Percentiles rank a stretch among this genome's conserved stretches.
phyloP scores from a whole-genome alignment of 1,140 invertebrate genomes.

The Nasonia vitripennis region DNA sequence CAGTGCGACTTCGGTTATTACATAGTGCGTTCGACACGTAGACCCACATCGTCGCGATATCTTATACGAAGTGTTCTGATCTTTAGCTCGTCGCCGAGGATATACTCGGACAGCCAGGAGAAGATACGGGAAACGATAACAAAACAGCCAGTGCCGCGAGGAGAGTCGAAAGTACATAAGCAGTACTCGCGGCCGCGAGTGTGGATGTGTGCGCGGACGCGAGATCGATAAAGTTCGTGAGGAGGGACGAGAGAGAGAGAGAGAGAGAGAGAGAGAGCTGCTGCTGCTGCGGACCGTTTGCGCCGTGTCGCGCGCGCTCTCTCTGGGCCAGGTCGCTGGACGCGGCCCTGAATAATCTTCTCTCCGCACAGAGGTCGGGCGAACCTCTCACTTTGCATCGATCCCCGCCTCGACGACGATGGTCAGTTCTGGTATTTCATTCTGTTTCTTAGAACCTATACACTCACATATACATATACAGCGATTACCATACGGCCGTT shows the following conservation, averaged over 20 bases:
- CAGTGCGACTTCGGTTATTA: neutral
- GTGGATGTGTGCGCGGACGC: neutral
- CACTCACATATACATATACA: too few relatives aligned
- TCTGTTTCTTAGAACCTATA: too few relatives aligned
- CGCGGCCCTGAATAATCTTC: too few relatives aligned
- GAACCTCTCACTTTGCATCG: neutral
- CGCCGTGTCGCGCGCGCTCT: neutral
- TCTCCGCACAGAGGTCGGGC: too few relatives aligned
- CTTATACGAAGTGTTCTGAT: neutral
- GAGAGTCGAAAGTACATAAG: neutral
- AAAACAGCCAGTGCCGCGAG: too few relatives aligned
- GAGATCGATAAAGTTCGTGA: slow-evolving; percentile 3
- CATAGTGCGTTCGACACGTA: too few relatives aligned
- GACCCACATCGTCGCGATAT: too few relatives aligned
- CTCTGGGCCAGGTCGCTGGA: neutral
- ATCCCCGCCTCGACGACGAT: neutral
- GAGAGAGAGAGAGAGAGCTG: neutral
- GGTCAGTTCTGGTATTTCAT: neutral
- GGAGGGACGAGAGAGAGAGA: neutral
- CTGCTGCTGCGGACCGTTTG: neutral
- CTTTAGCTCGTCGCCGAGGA: neutral
- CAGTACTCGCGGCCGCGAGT: neutral
- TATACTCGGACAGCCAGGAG: too few relatives aligned
- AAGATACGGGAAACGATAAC: too few relatives aligned
- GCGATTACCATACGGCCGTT: too few relatives aligned